Percentiles rank a stretch among this genome's conserved stretches.
Conservation (phyloP, 2,797 vertebrate species). For the Pangasius larnaudii region DNA sequence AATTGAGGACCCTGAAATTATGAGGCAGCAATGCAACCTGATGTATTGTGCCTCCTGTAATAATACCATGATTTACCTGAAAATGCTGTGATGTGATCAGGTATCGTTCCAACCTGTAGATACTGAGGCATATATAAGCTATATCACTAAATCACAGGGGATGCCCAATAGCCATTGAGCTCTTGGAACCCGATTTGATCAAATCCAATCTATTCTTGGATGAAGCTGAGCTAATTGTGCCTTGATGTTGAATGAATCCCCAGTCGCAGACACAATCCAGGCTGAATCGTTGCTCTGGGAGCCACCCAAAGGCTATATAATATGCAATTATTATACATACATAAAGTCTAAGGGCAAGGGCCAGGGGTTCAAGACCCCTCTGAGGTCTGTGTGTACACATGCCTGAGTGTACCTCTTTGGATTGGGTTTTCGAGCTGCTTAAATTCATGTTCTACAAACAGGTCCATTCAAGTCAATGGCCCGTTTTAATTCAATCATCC, state of each 20-base stretch:
- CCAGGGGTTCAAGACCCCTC: neutral
- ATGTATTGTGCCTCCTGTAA: neutral
- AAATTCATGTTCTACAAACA: constrained; percentile 17
- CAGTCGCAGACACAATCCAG: neutral
- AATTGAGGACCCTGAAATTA: neutral
- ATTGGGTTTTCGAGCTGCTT: constrained; percentile 9
- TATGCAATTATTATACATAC: neutral
- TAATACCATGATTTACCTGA: neutral
- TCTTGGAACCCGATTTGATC: neutral
- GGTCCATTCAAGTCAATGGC: neutral
- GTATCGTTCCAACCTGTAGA: neutral
- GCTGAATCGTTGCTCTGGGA: neutral
- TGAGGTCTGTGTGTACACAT: neutral
- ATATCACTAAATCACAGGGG: neutral
- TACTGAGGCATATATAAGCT: neutral
- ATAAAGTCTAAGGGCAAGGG: neutral
- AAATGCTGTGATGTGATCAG: neutral
- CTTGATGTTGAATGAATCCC: neutral
- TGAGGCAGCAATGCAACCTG: neutral
- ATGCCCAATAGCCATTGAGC: neutral
- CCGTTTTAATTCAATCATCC: constrained; percentile 14
- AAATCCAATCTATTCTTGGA: neutral
- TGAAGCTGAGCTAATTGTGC: neutral
- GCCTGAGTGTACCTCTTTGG: neutral
- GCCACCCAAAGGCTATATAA: neutral